These are phyloP conservation scores for Oenanthe oenanthe DNA, from an alignment of 2,113 vertebrate genomes.

Conservation along the genomic window DNA sequence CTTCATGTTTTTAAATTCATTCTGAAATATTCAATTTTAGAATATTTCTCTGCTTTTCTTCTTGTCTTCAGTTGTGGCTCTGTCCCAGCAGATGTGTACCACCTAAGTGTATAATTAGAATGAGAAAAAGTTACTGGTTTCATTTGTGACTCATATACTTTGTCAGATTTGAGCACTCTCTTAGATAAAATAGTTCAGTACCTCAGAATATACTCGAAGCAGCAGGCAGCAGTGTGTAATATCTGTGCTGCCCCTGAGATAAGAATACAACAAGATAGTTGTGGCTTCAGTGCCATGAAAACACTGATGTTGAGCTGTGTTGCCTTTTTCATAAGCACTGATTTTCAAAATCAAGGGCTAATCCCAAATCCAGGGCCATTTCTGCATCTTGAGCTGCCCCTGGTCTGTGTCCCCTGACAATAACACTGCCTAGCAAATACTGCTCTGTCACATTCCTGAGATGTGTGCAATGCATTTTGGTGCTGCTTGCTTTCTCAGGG, in stretches of 20 bases:
- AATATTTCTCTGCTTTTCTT: neutral
- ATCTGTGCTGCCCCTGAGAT: neutral
- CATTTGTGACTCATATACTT: constrained; percentile 4
- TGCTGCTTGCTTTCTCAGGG: neutral
- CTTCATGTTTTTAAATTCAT: neutral
- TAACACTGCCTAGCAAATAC: neutral
- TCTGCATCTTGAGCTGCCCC: neutral
- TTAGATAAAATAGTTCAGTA: neutral
- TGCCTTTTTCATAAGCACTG: neutral
- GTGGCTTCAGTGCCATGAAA: neutral
- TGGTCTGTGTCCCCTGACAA: neutral
- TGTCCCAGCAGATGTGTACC: neutral
- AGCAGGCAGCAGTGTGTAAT: neutral
- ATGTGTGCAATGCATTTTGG: neutral
- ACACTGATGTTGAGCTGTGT: neutral
- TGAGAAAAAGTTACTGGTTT: neutral
- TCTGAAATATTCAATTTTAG: neutral
- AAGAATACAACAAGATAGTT: neutral
- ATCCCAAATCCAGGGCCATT: neutral
- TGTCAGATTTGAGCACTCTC: neutral
- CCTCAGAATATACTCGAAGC: neutral
- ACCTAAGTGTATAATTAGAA: neutral
- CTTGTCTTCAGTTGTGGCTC: neutral
- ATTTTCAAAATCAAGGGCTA: neutral
- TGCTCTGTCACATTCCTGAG: neutral